Evolutionary conservation across 2,113 vertebrate genomes (phyloP).

Genomic region (Aegithalos caudatus): DNA sequence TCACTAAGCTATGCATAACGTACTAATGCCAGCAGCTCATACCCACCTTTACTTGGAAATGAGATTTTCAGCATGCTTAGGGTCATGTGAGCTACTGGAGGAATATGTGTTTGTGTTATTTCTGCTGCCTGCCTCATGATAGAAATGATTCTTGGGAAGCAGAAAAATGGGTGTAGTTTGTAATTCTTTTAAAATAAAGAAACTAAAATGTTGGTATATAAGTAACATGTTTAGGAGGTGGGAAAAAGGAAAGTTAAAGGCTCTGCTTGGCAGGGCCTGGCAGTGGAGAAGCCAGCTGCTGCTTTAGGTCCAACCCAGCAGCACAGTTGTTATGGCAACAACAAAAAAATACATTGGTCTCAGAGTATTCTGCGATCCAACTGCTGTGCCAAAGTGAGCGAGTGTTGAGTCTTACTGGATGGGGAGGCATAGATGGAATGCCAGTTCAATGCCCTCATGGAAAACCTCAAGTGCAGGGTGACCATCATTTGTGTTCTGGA

Average conservation of each 20-base stretch:
- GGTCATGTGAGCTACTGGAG: not conserved
- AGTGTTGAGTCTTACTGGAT: rapidly evolving
- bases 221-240: rapidly evolving
- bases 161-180: not conserved
- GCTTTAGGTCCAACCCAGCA: not conserved
- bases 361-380: rapidly evolving
- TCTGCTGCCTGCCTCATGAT: not conserved
- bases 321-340: not conserved
- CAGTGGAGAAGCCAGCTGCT: not conserved
- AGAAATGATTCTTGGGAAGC: not conserved
- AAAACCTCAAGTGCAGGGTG: not conserved
- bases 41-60: not conserved
- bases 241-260: no score
- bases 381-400: not conserved
- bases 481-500: not conserved
- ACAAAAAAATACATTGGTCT: not conserved
- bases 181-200: not conserved
- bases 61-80: not conserved
- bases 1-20: not conserved
- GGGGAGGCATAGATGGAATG: not conserved
- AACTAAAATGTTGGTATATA: not conserved
- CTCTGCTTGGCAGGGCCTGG: not conserved
- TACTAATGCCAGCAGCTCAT: not conserved
- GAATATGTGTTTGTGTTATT: not conserved
- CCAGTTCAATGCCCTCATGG: not conserved